phyloP scores from a whole-genome alignment of 1,140 invertebrate species.

The Theocolax elegans region DNA sequence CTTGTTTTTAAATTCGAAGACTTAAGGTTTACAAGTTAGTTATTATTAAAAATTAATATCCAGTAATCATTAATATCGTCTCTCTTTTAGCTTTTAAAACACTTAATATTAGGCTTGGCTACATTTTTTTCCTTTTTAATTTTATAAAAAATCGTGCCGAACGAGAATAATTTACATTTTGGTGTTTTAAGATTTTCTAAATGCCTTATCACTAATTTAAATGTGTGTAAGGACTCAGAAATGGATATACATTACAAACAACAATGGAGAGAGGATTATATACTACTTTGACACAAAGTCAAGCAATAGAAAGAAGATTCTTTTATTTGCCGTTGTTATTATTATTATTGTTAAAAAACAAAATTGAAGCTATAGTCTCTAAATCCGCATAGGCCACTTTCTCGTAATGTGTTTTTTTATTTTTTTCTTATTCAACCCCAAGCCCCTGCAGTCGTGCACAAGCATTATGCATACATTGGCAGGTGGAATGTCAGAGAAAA shows the following conservation, averaged over 20 bases:
- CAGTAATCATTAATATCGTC: slow-evolving; percentile 3
- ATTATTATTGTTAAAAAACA: neutral
- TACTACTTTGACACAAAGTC: neutral
- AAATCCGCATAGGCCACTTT: slow-evolving; percentile 8
- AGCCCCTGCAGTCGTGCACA: slow-evolving; percentile 1
- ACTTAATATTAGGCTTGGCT: slow-evolving; percentile 22
- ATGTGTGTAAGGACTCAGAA: neutral
- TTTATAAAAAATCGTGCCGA: neutral
- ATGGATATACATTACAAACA: neutral
- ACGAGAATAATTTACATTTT: slow-evolving; percentile 12
- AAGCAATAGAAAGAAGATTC: slow-evolving; percentile 5
- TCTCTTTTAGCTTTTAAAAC: neutral
- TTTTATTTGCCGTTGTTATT: neutral
- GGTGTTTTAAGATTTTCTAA: slow-evolving; percentile 5
- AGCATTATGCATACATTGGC: slow-evolving; percentile 8
- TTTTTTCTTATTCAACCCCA: neutral
- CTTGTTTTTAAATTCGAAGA: neutral
- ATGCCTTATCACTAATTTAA: neutral
- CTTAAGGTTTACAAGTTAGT: neutral
- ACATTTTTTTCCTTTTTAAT: slow-evolving; percentile 14
- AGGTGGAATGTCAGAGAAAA: slow-evolving; percentile 35
- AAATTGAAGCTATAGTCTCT: slow-evolving; percentile 3
- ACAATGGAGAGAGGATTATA: neutral
- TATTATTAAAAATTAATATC: neutral
- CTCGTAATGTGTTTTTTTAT: neutral